Evolutionary conservation across 2,797 vertebrate genomes (phyloP).

Genomic region (Cheracebus regulus): DNA sequence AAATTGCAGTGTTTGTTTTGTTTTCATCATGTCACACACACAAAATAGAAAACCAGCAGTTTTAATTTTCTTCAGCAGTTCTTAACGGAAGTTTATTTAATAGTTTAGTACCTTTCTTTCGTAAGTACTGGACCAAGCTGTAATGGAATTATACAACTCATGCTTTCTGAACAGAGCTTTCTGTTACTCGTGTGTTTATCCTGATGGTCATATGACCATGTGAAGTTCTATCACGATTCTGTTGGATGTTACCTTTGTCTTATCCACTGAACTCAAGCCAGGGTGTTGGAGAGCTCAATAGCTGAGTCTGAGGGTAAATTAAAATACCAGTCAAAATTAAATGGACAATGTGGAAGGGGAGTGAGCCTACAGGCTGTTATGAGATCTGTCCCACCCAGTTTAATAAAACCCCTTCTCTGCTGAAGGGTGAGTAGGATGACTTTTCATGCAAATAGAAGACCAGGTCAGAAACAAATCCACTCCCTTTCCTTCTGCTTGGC

Average conservation of each 20-base stretch:
- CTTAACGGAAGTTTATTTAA: background rate
- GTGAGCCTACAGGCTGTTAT: background rate
- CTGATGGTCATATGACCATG: background rate
- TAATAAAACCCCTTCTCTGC: background rate
- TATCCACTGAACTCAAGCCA: background rate
- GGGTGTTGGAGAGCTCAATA: background rate
- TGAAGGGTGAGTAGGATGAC: background rate
- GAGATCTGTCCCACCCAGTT: background rate
- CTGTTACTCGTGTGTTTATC: background rate
- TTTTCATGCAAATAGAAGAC: conserved; percentile 35
- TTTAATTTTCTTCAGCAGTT: background rate
- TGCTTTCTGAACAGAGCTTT: conserved; percentile 3
- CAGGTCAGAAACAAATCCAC: background rate
- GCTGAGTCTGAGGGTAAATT: conserved; percentile 16
- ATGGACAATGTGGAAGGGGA: background rate
- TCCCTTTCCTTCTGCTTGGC: background rate
- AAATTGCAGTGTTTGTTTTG: background rate
- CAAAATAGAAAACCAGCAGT: background rate
- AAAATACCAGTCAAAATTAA: conserved; percentile 26
- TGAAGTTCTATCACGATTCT: background rate
- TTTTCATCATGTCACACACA: background rate
- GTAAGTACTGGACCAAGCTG: background rate
- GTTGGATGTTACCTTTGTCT: conserved; percentile 16
- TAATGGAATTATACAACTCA: background rate
- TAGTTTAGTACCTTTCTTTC: background rate